A percentile compares a stretch with the other conserved stretches of the same genome.
Evolutionary conservation across 1,140 invertebrate species (phyloP).

Genomic region (Limonius californicus): DNA sequence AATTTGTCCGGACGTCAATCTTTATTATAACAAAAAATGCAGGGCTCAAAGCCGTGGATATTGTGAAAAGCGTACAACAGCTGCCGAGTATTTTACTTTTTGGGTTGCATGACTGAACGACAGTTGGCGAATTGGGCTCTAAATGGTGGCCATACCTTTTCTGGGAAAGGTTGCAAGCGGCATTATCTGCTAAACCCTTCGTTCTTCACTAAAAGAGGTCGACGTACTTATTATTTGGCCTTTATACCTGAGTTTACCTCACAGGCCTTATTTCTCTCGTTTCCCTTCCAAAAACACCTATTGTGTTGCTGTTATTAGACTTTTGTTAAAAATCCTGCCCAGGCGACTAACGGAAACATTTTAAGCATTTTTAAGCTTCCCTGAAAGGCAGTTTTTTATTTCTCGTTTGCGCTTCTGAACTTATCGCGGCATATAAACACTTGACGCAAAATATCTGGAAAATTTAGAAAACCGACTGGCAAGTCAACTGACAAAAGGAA

Average conservation of each 20-base stretch:
- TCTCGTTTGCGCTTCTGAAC: too few species aligned
- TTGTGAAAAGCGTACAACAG: constrained; percentile 9
- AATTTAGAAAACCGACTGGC: too few species aligned
- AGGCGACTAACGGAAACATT: too few species aligned
- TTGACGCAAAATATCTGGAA: too few species aligned
- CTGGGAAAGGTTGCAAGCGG: background rate
- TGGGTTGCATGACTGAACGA: constrained; percentile 12
- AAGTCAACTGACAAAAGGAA: too few species aligned
- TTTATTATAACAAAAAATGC: background rate
- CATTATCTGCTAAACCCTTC: constrained; percentile 8
- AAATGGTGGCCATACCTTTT: constrained; percentile 5
- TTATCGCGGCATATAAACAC: too few species aligned
- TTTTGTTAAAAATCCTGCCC: background rate
- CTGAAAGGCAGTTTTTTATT: too few species aligned
- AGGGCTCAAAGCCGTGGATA: background rate
- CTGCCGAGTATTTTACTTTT: constrained; percentile 6
- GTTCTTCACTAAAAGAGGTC: constrained; percentile 6
- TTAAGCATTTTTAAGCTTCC: too few species aligned
- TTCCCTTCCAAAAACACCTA: background rate
- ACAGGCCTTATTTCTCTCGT: background rate
- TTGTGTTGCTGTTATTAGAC: background rate
- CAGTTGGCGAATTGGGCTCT: constrained; percentile 9
- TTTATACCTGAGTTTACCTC: constrained; percentile 4
- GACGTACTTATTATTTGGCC: constrained; percentile 10
- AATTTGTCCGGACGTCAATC: constrained; percentile 12